Evolutionary conservation across 2,797 vertebrate species (phyloP).

Genomic region (Anableps anableps): DNA sequence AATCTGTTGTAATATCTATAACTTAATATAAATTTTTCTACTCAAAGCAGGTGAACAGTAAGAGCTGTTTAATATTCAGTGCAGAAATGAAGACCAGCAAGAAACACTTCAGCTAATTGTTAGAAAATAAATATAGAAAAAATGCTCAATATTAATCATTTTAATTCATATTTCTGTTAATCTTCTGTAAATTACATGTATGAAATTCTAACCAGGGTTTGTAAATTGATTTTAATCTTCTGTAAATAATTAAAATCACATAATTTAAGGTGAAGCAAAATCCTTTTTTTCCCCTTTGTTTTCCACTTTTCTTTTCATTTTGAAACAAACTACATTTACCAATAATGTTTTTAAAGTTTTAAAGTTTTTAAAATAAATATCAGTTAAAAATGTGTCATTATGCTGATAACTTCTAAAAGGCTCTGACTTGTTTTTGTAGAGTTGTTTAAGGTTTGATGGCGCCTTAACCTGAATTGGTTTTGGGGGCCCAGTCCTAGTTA

Average conservation of each 20-base stretch:
- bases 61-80: not conserved
- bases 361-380: not conserved
- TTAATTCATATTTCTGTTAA: not conserved
- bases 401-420: not conserved
- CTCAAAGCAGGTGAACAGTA: not conserved
- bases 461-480: not conserved
- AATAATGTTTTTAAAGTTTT: not conserved
- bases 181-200: not conserved
- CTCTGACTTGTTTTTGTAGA: not conserved
- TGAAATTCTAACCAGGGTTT: not conserved
- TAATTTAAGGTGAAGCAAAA: not conserved
- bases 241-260: not conserved
- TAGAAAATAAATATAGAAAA: not conserved
- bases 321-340: not conserved
- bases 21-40: not conserved
- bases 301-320: not conserved
- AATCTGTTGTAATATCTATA: not conserved
- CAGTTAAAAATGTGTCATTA: not conserved
- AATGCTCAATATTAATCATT: not conserved
- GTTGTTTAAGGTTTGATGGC: not conserved
- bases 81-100: not conserved
- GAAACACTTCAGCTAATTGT: not conserved
- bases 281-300: not conserved
- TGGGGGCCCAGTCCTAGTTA: not conserved
- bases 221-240: too few species aligned